Percentiles rank a stretch among this genome's conserved stretches.
Conservation (phyloP, 2,888 invertebrate genomes). For the Yponomeuta sedellus region DNA sequence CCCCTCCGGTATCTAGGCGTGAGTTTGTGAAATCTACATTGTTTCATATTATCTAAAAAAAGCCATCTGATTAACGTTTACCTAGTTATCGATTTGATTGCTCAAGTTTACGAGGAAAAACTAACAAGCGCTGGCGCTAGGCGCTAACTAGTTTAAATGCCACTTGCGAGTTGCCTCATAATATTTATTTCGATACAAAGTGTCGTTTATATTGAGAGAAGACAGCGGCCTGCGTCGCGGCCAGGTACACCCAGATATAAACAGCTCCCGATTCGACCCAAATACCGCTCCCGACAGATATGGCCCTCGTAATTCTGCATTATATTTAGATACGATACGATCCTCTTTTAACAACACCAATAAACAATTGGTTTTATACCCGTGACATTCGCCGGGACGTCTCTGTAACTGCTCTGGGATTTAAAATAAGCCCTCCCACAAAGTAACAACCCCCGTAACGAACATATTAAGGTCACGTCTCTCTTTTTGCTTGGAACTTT, state of each 20-base stretch:
- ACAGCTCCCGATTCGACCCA: constrained; percentile 25
- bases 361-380: constrained; percentile 12
- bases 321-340: constrained; percentile 32
- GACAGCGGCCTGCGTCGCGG: constrained; percentile 10
- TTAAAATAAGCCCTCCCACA: constrained; percentile 1
- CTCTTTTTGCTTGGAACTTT: background rate
- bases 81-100: background rate
- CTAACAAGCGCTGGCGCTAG: background rate
- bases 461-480: background rate
- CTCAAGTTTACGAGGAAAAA: constrained; percentile 1
- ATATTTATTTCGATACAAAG: background rate
- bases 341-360: constrained; percentile 15
- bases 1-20: too few species aligned
- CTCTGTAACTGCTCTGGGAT: constrained; percentile 3
- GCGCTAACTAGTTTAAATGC: constrained; percentile 5
- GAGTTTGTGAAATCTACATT: too few species aligned
- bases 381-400: constrained; percentile 1
- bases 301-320: constrained; percentile 31
- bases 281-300: constrained; percentile 30
- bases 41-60: background rate
- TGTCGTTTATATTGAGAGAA: constrained; percentile 14
- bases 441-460: background rate
- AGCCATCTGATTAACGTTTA: background rate
- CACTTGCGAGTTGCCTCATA: background rate
- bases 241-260: constrained; percentile 20